These are phyloP conservation scores for Nothocercus julius DNA, from an alignment of 2,113 vertebrate species.

Conservation along the genomic window DNA sequence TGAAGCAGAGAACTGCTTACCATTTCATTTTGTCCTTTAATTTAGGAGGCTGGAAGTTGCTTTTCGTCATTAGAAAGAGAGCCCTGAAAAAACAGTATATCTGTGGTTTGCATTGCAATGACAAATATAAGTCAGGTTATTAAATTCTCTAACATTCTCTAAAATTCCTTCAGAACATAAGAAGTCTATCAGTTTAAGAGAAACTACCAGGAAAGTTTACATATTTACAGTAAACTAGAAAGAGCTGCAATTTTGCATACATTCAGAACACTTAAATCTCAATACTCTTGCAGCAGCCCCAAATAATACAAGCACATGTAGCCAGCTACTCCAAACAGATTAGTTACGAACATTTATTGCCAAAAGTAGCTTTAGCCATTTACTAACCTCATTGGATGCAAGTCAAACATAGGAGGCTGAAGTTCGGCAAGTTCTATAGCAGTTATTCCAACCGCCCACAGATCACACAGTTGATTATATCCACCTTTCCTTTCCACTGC, in stretches of 20 bases:
- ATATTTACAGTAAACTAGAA: not conserved
- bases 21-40: conserved; percentile 98
- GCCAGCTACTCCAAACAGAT: not conserved
- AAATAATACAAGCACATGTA: not conserved
- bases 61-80: conserved; percentile 99
- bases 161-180: not conserved
- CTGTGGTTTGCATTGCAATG: not conserved
- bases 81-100: conserved; percentile 79
- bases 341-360: not conserved
- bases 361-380: not conserved
- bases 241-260: not conserved
- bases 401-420: conserved; percentile 97
- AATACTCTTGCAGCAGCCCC: not conserved
- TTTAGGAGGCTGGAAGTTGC: conserved; percentile 98
- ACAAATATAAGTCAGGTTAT: not conserved
- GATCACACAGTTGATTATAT: conserved; percentile 97
- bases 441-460: conserved; percentile 98
- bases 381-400: conserved; percentile 96
- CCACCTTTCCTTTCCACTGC: conserved; percentile 98
- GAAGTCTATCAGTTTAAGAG: not conserved
- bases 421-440: conserved; percentile 97
- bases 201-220: not conserved
- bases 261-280: not conserved
- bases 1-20: conserved; percentile 75
- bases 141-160: not conserved